Conservation (phyloP, 1,140 invertebrate genomes). For the Lerema accius region DNA sequence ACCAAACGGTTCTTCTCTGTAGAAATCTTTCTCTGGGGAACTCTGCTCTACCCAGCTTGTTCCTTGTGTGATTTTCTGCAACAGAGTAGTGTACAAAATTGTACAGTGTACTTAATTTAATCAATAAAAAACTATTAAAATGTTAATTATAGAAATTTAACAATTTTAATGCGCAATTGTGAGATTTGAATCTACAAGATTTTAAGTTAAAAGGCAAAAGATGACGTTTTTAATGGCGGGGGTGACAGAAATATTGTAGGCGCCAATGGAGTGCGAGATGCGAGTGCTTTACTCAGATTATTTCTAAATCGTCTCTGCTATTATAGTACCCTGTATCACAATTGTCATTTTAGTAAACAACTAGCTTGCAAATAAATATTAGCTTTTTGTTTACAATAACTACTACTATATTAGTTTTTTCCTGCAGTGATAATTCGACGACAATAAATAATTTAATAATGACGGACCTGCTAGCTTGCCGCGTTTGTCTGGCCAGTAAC, state of each 20-base stretch:
- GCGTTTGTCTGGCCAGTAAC: conserved; percentile 43
- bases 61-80: background rate
- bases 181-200: no score
- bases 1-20: background rate
- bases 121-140: background rate
- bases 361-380: conserved; percentile 7
- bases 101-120: conserved; percentile 1
- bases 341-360: conserved; percentile 9
- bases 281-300: background rate
- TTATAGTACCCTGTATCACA: conserved; percentile 24
- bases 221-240: background rate
- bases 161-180: background rate
- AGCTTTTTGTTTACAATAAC: background rate
- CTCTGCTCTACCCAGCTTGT: background rate
- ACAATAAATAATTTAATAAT: conserved; percentile 16
- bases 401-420: no score
- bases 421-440: conserved; percentile 2
- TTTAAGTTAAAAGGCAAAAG: no score
- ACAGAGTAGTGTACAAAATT: background rate
- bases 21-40: background rate
- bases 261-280: background rate
- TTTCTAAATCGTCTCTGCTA: conserved; percentile 18
- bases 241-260: no score
- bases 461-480: conserved; percentile 42
- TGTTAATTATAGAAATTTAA: background rate